Percentiles rank a stretch among this genome's conserved stretches.
phyloP scores from a whole-genome alignment of 2,113 vertebrate species.

The Atlantisia rogersi region DNA sequence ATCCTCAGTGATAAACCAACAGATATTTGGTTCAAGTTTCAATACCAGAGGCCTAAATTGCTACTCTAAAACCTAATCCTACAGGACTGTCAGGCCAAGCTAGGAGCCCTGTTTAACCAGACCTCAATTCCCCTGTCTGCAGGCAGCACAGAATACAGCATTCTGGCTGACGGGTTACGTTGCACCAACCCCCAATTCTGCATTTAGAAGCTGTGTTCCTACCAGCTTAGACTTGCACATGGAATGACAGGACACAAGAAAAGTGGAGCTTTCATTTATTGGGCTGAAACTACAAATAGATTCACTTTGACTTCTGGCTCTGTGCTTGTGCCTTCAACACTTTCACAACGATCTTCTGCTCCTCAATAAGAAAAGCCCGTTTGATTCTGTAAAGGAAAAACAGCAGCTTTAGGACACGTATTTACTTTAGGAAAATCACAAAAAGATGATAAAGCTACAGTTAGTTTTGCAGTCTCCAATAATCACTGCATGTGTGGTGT shows the following conservation, averaged over 20 bases:
- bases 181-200: not conserved
- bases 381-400: constrained; percentile 86
- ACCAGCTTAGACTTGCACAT: not conserved
- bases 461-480: not conserved
- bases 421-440: not conserved
- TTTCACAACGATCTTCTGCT: constrained; percentile 99
- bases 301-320: constrained; percentile 98
- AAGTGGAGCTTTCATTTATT: constrained; percentile 83
- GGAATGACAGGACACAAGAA: not conserved
- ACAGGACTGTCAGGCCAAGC: not conserved
- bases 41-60: not conserved
- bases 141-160: not conserved
- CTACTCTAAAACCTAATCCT: not conserved
- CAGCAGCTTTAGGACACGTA: not conserved
- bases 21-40: not conserved
- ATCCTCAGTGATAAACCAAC: not conserved
- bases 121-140: not conserved
- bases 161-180: fast-evolving
- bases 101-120: not conserved
- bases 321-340: constrained; percentile 99
- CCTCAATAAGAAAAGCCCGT: constrained; percentile 97
- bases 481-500: fast-evolving
- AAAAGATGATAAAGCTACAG: not conserved
- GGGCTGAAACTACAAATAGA: constrained; percentile 73
- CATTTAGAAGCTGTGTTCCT: not conserved